Percentiles rank a stretch among this genome's conserved stretches.
Conservation (phyloP, 1,140 invertebrate genomes). For the Maniola jurtina region DNA sequence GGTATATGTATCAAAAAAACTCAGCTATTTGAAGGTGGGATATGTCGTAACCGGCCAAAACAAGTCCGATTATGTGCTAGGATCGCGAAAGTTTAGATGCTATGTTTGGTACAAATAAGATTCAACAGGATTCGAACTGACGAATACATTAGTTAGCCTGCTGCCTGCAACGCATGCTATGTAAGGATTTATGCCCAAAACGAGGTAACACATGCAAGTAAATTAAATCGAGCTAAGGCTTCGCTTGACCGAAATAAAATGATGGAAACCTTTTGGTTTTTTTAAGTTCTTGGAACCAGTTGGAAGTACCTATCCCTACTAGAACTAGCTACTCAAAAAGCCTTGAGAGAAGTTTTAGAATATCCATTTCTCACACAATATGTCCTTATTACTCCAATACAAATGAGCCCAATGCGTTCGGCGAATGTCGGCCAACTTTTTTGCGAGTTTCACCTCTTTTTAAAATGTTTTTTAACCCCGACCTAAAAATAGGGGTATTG, state of each 20-base stretch:
- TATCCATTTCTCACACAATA: too few species aligned
- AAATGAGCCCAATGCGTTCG: too few species aligned
- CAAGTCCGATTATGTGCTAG: constrained; percentile 16
- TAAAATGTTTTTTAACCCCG: too few species aligned
- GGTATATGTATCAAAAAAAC: not conserved
- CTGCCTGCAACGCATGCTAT: constrained; percentile 15
- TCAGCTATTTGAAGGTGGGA: constrained; percentile 20
- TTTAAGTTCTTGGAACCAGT: not conserved
- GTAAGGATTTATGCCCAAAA: constrained; percentile 30
- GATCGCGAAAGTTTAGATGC: constrained; percentile 24
- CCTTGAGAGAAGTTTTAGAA: too few species aligned
- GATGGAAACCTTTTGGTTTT: constrained; percentile 12
- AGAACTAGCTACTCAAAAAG: not conserved
- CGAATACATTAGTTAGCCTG: constrained; percentile 24
- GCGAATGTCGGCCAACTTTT: too few species aligned
- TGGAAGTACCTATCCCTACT: too few species aligned
- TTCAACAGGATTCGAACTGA: constrained; percentile 23
- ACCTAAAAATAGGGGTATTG: too few species aligned
- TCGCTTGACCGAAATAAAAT: constrained; percentile 10
- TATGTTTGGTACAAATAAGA: constrained; percentile 26
- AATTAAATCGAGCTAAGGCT: constrained; percentile 27
- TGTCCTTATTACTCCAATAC: too few species aligned
- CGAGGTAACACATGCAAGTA: constrained; percentile 26
- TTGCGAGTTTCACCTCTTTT: too few species aligned
- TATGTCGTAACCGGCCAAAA: constrained; percentile 22